Conservation (phyloP, 2,888 invertebrate genomes). For the Neoitamus cyanurus region DNA sequence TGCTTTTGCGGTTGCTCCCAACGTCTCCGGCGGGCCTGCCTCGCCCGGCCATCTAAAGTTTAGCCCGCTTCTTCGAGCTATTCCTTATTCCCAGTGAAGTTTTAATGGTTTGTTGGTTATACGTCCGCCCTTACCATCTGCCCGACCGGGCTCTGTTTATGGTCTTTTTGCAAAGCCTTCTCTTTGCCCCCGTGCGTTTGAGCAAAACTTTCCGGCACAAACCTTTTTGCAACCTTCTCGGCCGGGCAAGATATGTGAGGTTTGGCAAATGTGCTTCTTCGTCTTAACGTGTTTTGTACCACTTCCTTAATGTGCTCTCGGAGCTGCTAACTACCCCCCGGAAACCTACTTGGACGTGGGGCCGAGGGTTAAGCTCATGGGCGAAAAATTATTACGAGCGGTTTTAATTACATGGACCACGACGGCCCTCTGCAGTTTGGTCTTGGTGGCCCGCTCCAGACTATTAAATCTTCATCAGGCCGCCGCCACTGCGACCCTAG, state of each 20-base stretch:
- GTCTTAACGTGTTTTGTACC: slow-evolving; percentile 41
- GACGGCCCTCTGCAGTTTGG: background rate
- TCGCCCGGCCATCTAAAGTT: background rate
- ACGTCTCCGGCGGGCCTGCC: background rate
- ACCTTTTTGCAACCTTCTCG: background rate
- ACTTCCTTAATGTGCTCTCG: slow-evolving; percentile 30
- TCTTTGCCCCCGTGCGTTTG: background rate
- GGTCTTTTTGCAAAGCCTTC: slow-evolving; percentile 21
- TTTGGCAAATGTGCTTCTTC: slow-evolving; percentile 37
- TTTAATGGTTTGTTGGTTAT: slow-evolving; percentile 44
- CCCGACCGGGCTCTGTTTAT: slow-evolving; percentile 40
- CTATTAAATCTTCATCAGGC: slow-evolving; percentile 48
- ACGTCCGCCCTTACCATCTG: slow-evolving; percentile 45
- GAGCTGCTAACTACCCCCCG: slow-evolving; percentile 22
- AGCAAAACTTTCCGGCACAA: background rate
- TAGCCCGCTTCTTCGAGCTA: background rate
- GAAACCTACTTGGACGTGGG: background rate
- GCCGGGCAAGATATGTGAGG: slow-evolving; percentile 37
- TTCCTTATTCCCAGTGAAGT: slow-evolving; percentile 26
- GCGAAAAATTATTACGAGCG: slow-evolving; percentile 39
- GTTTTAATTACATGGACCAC: slow-evolving; percentile 42
- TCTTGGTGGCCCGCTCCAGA: background rate
- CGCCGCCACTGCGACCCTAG: background rate
- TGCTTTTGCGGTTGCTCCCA: slow-evolving; percentile 23
- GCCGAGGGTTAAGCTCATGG: background rate